phyloP scores from a whole-genome alignment of 2,888 invertebrate species.

The Drosophila eohydei region DNA sequence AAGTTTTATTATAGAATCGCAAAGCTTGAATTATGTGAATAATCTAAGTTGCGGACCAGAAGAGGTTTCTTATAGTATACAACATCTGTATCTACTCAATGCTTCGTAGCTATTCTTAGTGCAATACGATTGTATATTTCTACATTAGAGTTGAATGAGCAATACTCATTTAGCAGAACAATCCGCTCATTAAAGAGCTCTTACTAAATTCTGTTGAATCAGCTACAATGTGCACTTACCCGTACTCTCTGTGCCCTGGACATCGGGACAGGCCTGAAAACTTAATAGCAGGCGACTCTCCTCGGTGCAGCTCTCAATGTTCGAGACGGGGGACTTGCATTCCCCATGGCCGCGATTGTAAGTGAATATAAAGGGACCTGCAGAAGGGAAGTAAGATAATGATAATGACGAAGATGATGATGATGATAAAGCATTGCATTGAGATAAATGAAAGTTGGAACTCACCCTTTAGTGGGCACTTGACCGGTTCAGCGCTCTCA shows the following conservation, averaged over 20 bases:
- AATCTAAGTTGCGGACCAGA: too few species aligned
- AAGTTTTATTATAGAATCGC: background rate
- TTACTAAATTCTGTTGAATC: background rate
- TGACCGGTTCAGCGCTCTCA: conserved; percentile 93
- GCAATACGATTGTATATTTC: background rate
- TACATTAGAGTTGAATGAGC: background rate
- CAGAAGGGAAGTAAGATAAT: background rate
- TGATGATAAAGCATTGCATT: conserved; percentile 14
- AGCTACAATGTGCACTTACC: conserved; percentile 86
- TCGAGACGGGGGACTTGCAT: conserved; percentile 94
- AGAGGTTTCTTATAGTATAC: too few species aligned
- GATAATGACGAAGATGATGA: background rate
- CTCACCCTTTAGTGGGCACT: conserved; percentile 90
- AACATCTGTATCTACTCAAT: background rate
- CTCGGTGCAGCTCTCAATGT: conserved; percentile 97
- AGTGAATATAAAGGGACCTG: conserved; percentile 92
- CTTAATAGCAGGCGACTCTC: conserved; percentile 94
- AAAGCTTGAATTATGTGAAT: background rate
- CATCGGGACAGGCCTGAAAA: conserved; percentile 97
- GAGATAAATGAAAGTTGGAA: conserved; percentile 28
- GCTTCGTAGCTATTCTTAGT: background rate
- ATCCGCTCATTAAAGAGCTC: background rate
- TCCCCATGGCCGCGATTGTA: conserved; percentile 96
- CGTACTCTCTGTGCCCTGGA: conserved; percentile 95
- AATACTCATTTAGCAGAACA: background rate